Percentiles rank a stretch among this genome's conserved stretches.
Conservation (phyloP, 2,888 invertebrate species). For the Lasioglossum morio region DNA sequence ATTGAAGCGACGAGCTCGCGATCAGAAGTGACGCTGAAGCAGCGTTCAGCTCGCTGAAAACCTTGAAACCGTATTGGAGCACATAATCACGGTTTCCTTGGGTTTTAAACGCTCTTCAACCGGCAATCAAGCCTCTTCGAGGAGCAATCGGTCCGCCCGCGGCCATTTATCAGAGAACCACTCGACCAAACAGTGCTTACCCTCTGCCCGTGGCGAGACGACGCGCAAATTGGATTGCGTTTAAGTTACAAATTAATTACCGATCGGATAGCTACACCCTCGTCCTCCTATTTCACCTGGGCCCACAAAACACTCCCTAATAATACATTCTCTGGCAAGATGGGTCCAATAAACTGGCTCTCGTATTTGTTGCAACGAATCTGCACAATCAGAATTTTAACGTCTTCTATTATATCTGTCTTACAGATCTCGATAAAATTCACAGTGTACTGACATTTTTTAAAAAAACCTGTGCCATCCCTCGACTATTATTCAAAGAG, state of each 20-base stretch:
- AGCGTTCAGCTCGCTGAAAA: neutral
- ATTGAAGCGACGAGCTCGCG: neutral
- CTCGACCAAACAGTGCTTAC: constrained; percentile 21
- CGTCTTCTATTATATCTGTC: too few relatives aligned
- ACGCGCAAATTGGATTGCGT: constrained; percentile 23
- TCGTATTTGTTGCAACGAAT: too few relatives aligned
- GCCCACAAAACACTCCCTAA: neutral
- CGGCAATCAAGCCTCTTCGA: constrained; percentile 27
- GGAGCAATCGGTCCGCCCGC: constrained; percentile 25
- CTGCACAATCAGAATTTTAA: neutral
- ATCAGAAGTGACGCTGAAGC: neutral
- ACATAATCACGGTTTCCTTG: constrained; percentile 1
- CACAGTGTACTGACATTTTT: neutral
- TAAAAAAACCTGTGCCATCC: neutral
- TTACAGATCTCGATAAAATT: neutral
- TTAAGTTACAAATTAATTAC: constrained; percentile 22
- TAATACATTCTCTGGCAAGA: neutral
- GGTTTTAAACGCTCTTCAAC: constrained; percentile 11
- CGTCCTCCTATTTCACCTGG: neutral
- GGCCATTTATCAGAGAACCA: constrained; percentile 34
- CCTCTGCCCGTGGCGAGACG: constrained; percentile 16
- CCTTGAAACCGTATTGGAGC: constrained; percentile 1
- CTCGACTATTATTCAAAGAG: neutral
- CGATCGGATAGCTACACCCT: constrained; percentile 7
- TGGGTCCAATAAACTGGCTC: neutral